Conservation (phyloP, 2,113 vertebrate species). For the Platysternon megacephalum region DNA sequence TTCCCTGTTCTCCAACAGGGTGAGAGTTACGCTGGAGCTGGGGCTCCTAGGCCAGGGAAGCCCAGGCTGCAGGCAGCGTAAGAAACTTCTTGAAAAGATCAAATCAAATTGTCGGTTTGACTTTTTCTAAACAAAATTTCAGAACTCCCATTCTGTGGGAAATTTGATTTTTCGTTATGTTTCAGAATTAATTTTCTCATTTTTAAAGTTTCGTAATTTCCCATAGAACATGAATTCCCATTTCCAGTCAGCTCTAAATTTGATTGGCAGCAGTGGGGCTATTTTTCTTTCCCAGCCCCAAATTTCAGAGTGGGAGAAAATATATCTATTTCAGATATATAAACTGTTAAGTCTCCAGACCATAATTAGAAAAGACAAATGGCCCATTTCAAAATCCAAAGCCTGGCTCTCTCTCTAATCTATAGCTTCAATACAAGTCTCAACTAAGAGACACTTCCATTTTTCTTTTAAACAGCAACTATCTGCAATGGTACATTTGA, state of each 20-base stretch:
- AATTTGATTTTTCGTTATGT: not conserved
- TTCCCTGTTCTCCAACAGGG: not conserved
- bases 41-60: not conserved
- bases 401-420: not conserved
- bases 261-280: not conserved
- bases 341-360: not conserved
- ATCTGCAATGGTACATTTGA: not conserved
- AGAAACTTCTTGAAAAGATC: not conserved
- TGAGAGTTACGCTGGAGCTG: not conserved
- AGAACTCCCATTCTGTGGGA: not conserved
- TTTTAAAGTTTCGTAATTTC: not conserved
- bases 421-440: not conserved
- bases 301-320: not conserved
- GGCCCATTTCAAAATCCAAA: not conserved
- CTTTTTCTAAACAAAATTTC: not conserved
- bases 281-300: not conserved
- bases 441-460: accelerated
- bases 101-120: not conserved
- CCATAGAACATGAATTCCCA: not conserved
- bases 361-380: not conserved
- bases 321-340: not conserved
- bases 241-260: not conserved
- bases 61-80: not conserved
- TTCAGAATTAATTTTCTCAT: not conserved
- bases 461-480: not conserved